A percentile compares a stretch with the other conserved stretches of the same genome.
Conservation (phyloP, 2,888 invertebrate genomes). For the Pseudococcus longispinus region DNA sequence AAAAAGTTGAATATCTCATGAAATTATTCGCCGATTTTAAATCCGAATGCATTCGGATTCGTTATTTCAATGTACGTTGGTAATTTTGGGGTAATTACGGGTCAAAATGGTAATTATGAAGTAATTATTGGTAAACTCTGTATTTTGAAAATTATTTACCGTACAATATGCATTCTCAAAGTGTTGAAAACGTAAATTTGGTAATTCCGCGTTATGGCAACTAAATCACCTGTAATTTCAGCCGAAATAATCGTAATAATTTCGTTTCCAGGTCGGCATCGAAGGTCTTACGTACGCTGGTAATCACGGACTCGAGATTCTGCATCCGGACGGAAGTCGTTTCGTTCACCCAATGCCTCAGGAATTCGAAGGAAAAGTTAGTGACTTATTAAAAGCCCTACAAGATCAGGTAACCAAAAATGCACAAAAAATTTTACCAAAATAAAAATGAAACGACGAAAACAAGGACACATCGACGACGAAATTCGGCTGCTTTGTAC, state of each 20-base stretch:
- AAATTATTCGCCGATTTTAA: no score
- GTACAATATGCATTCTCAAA: no score
- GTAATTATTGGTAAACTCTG: not conserved
- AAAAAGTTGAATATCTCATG: no score
- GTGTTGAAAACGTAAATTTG: no score
- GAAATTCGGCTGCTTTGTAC: not conserved
- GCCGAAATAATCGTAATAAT: not conserved
- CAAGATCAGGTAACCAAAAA: constrained; percentile 74
- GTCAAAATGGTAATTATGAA: not conserved
- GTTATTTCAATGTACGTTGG: no score
- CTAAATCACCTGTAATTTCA: not conserved
- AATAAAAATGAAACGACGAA: not conserved
- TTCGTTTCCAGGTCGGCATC: constrained; percentile 73
- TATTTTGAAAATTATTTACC: not conserved
- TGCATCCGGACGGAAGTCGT: constrained; percentile 88
- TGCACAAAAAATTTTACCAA: constrained; percentile 20
- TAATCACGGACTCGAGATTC: constrained; percentile 85
- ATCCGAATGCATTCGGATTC: no score
- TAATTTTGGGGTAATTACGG: not conserved
- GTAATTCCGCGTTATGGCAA: no score
- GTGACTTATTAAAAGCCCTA: constrained; percentile 76
- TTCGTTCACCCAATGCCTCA: constrained; percentile 91
- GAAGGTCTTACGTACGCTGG: constrained; percentile 91
- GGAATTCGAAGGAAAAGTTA: constrained; percentile 81
- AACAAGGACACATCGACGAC: not conserved